Evolutionary conservation across 2,797 vertebrate genomes (phyloP).

Genomic region (Labroides dimidiatus): DNA sequence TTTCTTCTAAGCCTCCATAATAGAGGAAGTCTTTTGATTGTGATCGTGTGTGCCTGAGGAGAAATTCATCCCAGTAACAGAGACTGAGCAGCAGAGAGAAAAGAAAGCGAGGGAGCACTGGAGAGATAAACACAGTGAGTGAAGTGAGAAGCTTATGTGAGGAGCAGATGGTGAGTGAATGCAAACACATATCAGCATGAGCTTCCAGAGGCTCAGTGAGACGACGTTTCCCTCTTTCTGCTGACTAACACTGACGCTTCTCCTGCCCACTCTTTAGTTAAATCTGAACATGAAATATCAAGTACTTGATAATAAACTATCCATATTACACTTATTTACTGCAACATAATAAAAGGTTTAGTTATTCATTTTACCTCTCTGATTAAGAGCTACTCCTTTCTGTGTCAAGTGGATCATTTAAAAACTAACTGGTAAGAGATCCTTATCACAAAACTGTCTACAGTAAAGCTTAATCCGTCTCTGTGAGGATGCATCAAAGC

Average conservation of each 20-base stretch:
- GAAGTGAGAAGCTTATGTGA: slow-evolving; percentile 49
- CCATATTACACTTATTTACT: not conserved
- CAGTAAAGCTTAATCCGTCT: not conserved
- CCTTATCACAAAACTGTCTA: not conserved
- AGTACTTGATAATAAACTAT: not conserved
- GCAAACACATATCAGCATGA: slow-evolving; percentile 50
- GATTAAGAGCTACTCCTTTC: not conserved
- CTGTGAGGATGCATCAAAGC: not conserved
- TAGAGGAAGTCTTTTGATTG: slow-evolving; percentile 46
- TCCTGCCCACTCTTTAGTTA: not conserved
- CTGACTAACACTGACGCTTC: slow-evolving; percentile 24
- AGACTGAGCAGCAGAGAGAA: slow-evolving; percentile 21
- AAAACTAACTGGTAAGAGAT: too few species aligned
- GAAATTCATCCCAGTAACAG: slow-evolving; percentile 47
- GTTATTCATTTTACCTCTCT: not conserved
- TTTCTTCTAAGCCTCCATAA: slow-evolving; percentile 32
- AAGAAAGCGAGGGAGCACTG: not conserved
- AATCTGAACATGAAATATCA: not conserved
- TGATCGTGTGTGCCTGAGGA: slow-evolving; percentile 42
- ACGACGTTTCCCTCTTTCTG: slow-evolving; percentile 27
- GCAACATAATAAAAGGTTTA: not conserved
- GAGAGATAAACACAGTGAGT: slow-evolving; percentile 33
- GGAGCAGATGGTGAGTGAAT: slow-evolving; percentile 64
- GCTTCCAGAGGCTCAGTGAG: slow-evolving; percentile 39
- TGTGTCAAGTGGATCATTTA: not conserved